Evolutionary conservation across 2,888 invertebrate genomes (phyloP).

Genomic region (Pinctada fucata): DNA sequence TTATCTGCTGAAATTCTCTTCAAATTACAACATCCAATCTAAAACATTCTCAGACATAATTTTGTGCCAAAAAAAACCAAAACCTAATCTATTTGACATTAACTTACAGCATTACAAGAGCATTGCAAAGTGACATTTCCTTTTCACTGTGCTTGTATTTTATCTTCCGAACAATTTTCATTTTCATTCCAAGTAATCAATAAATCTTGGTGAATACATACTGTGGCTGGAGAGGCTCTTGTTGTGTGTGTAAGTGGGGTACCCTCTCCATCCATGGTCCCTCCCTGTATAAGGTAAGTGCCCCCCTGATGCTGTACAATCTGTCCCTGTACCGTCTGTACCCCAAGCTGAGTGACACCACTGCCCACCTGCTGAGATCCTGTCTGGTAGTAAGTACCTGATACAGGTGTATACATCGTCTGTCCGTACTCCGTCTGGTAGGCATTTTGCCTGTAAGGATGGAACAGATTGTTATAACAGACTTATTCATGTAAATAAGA

Average conservation of each 20-base stretch:
- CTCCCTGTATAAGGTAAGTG: constrained; percentile 83
- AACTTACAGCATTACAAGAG: not conserved
- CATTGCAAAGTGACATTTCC: too few species aligned
- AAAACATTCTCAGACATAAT: too few species aligned
- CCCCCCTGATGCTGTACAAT: constrained; percentile 76
- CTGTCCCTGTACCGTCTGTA: constrained; percentile 74
- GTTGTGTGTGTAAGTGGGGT: constrained; percentile 86
- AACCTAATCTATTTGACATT: not conserved
- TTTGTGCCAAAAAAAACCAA: not conserved
- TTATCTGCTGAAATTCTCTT: too few species aligned
- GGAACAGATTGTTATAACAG: too few species aligned
- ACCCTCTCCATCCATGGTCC: constrained; percentile 80
- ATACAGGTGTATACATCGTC: constrained; percentile 82
- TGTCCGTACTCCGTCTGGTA: constrained; percentile 71
- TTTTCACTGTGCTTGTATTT: too few species aligned
- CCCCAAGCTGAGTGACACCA: constrained; percentile 61
- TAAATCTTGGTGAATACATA: constrained; percentile 79
- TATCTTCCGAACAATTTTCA: too few species aligned
- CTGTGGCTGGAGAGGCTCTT: constrained; percentile 93
- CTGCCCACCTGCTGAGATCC: constrained; percentile 81
- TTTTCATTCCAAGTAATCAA: too few species aligned
- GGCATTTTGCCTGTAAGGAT: constrained; percentile 56
- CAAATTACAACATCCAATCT: too few species aligned
- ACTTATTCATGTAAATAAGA: not conserved
- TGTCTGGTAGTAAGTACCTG: constrained; percentile 85